phyloP scores from a whole-genome alignment of 1,140 invertebrate genomes.

The Tetramorium alpestre region DNA sequence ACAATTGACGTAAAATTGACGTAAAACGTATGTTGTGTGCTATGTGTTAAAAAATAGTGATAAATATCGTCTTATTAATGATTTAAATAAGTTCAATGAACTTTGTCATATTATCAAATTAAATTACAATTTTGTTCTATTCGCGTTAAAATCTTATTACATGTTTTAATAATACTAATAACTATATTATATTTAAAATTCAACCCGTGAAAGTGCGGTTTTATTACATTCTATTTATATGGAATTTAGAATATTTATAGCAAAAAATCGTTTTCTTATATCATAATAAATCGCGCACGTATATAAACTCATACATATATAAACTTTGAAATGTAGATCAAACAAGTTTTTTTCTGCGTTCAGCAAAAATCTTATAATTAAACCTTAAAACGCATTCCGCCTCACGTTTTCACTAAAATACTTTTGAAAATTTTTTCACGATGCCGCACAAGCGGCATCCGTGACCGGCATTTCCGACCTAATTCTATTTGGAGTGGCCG shows the following conservation, averaged over 20 bases:
- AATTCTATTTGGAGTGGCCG: constrained; percentile 24
- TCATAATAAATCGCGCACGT: not conserved
- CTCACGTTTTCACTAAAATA: constrained; percentile 18
- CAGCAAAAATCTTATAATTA: constrained; percentile 5
- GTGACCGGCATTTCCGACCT: constrained; percentile 44
- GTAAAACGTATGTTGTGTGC: not conserved
- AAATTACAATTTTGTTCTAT: not conserved
- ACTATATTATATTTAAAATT: not conserved
- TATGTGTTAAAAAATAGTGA: not conserved
- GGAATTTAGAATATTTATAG: not conserved
- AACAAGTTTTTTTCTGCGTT: not conserved
- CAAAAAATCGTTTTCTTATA: not conserved
- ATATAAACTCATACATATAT: not conserved
- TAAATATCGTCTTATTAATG: not conserved
- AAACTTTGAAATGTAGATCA: not conserved
- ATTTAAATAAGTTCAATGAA: not conserved
- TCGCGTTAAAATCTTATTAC: not conserved
- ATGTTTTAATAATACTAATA: not conserved
- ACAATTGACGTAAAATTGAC: constrained; percentile 2
- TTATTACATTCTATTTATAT: not conserved
- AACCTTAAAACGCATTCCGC: not conserved
- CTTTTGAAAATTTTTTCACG: constrained; percentile 11
- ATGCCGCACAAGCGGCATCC: constrained; percentile 1
- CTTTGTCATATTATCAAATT: not conserved
- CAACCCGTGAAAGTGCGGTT: not conserved